Conservation (phyloP, 2,113 vertebrate genomes). For the Neofelis nebulosa region DNA sequence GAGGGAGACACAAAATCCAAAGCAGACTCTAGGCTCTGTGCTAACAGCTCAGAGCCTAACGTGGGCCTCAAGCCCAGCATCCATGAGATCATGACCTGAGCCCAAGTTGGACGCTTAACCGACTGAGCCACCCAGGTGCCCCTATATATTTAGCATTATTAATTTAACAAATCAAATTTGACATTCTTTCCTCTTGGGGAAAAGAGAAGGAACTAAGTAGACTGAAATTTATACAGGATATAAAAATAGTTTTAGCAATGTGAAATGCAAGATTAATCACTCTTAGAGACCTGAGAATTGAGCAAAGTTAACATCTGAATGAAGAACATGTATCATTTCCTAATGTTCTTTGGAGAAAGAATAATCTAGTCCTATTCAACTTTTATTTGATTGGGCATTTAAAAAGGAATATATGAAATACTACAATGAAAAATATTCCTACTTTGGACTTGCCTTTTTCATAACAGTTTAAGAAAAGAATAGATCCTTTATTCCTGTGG, state of each 20-base stretch:
- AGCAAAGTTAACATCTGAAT: conserved; percentile 55
- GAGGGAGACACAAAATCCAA: too few species aligned
- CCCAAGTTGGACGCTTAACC: too few species aligned
- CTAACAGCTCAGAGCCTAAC: too few species aligned
- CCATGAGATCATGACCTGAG: too few species aligned
- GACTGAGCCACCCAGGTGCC: too few species aligned
- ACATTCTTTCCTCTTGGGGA: neutral
- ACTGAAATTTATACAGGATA: neutral
- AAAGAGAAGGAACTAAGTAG: neutral
- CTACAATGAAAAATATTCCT: conserved; percentile 27
- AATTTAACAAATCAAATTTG: neutral
- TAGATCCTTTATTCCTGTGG: neutral
- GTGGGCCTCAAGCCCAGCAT: too few species aligned
- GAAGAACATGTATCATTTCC: conserved; percentile 25
- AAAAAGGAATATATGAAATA: conserved; percentile 18
- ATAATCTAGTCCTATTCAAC: conserved; percentile 6
- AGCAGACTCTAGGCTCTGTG: too few species aligned
- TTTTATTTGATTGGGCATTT: conserved; percentile 27
- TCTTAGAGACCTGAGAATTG: conserved; percentile 1
- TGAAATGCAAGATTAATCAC: conserved; percentile 19
- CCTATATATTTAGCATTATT: neutral
- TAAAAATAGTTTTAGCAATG: neutral
- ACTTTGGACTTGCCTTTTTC: neutral
- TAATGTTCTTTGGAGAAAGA: neutral
- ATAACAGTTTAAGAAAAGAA: conserved; percentile 5